Percentiles rank a stretch among this genome's conserved stretches.
These are phyloP conservation scores for Spodoptera frugiperda DNA, from an alignment of 1,140 invertebrate species.

Conservation along the genomic window DNA sequence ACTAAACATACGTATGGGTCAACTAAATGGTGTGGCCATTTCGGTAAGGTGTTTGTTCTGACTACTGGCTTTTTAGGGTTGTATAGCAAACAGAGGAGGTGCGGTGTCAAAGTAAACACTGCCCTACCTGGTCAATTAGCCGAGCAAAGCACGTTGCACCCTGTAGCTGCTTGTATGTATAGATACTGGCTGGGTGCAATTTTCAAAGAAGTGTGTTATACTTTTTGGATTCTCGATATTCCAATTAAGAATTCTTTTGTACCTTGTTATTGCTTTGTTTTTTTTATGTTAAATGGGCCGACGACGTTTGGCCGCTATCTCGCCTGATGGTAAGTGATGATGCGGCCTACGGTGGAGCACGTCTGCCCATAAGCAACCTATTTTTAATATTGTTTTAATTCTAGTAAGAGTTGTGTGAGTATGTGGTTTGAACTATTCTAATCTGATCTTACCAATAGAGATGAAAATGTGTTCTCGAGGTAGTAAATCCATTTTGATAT, in stretches of 20 bases:
- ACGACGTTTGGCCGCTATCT: too few species aligned
- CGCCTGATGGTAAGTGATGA: too few species aligned
- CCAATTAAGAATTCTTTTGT: too few species aligned
- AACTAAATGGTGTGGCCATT: neutral
- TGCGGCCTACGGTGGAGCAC: too few species aligned
- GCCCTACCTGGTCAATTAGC: slow-evolving; percentile 6
- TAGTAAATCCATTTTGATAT: neutral
- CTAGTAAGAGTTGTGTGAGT: too few species aligned
- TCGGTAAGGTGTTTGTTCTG: neutral
- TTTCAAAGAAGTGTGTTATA: too few species aligned
- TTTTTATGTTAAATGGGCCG: too few species aligned
- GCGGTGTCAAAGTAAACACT: slow-evolving; percentile 3
- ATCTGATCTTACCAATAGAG: neutral
- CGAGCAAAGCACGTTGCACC: slow-evolving; percentile 2
- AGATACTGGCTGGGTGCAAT: neutral
- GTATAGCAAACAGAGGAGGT: neutral
- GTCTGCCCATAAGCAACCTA: too few species aligned
- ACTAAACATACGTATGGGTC: neutral
- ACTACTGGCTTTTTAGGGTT: slow-evolving; percentile 10
- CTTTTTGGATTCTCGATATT: too few species aligned
- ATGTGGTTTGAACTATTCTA: too few species aligned
- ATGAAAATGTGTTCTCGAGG: neutral
- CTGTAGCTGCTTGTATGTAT: neutral
- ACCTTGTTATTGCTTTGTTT: too few species aligned
- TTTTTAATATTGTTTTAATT: too few species aligned